Conservation (phyloP, 2,113 vertebrate species). For the Zosterops lateralis region DNA sequence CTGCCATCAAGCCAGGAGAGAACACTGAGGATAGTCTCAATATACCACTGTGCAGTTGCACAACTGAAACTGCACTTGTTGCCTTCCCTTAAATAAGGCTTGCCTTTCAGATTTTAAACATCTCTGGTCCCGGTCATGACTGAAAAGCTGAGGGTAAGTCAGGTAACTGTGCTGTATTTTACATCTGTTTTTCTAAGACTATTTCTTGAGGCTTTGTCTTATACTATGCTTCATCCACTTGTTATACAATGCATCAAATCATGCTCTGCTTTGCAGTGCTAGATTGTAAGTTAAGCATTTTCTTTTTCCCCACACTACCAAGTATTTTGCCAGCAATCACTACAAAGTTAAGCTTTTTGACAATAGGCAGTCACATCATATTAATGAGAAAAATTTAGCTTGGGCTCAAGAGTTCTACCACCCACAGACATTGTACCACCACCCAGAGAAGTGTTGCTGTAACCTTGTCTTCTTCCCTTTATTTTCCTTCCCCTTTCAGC, state of each 20-base stretch:
- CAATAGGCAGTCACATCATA: background rate
- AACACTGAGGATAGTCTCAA: background rate
- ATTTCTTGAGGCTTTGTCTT: background rate
- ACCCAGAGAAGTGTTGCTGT: background rate
- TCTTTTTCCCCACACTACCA: background rate
- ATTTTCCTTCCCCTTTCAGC: background rate
- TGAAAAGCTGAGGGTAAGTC: background rate
- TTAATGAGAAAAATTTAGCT: slow-evolving; percentile 10
- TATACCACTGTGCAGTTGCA: background rate
- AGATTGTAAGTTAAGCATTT: background rate
- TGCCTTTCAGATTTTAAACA: background rate
- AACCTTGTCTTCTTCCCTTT: background rate
- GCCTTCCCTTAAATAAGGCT: background rate
- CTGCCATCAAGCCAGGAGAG: background rate
- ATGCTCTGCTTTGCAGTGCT: background rate
- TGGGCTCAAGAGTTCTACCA: background rate
- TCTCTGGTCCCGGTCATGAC: background rate
- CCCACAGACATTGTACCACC: slow-evolving; percentile 13
- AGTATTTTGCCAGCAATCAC: slow-evolving; percentile 16
- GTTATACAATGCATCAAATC: background rate
- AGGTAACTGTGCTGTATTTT: background rate
- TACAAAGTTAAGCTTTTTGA: slow-evolving; percentile 16
- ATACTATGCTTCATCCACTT: background rate
- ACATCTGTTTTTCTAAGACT: background rate
- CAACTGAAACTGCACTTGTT: background rate